These are phyloP conservation scores for Dasysyrphus tricinctus DNA, from an alignment of 2,888 invertebrate species.

Conservation along the genomic window DNA sequence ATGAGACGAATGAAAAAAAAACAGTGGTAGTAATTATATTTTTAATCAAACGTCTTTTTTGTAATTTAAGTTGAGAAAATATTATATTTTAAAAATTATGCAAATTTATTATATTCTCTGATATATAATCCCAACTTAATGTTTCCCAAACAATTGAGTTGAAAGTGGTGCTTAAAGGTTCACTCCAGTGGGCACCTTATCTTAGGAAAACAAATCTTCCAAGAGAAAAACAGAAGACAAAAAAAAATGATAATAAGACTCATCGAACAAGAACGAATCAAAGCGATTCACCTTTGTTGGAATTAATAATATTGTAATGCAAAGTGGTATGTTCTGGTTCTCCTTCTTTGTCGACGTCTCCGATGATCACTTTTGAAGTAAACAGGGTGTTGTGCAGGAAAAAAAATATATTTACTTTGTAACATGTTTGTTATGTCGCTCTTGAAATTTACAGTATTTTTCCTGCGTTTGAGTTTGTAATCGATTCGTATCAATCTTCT, in stretches of 20 bases:
- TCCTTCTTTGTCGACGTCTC: background rate
- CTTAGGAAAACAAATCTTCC: background rate
- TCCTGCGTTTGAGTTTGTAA: too few relatives aligned
- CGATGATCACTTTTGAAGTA: background rate
- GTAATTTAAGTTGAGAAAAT: background rate
- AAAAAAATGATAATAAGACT: background rate
- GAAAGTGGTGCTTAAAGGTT: background rate
- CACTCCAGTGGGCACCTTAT: slow-evolving; percentile 6
- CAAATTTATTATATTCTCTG: background rate
- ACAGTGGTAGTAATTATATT: background rate
- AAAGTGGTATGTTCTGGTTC: background rate
- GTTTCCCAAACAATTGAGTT: background rate
- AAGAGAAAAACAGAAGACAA: background rate
- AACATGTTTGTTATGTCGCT: too few relatives aligned
- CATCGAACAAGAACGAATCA: background rate
- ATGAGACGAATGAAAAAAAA: background rate
- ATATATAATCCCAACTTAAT: background rate
- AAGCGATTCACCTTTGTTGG: background rate
- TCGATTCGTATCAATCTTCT: too few relatives aligned
- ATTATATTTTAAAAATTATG: background rate
- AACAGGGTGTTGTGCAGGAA: background rate
- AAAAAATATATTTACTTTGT: too few relatives aligned
- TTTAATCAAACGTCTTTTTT: background rate
- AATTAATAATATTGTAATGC: background rate
- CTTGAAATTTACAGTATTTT: too few relatives aligned